These are phyloP conservation scores for Drosophila insularis DNA, from an alignment of 1,140 invertebrate genomes.

Conservation along the genomic window DNA sequence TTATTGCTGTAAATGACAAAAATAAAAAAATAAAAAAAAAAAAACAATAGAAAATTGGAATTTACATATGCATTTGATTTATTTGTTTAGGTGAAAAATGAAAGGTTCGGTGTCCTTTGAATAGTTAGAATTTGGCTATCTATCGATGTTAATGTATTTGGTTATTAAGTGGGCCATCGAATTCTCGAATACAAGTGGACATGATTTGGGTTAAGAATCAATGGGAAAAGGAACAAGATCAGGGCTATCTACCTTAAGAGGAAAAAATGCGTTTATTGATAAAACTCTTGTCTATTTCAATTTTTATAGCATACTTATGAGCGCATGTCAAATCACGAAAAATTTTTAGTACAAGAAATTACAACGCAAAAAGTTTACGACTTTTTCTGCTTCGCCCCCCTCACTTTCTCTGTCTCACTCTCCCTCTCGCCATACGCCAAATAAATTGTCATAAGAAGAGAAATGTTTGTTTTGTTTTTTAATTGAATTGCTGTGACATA, in stretches of 20 bases:
- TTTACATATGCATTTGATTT: slow-evolving; percentile 56
- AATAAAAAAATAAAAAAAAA: neutral
- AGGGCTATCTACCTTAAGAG: neutral
- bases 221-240: neutral
- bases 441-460: slow-evolving; percentile 3
- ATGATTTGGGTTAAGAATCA: slow-evolving; percentile 1
- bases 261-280: slow-evolving; percentile 15
- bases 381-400: neutral
- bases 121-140: neutral
- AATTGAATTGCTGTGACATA: slow-evolving; percentile 29
- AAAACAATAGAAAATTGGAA: slow-evolving; percentile 32
- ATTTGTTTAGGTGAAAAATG: slow-evolving; percentile 39
- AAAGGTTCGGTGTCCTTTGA: slow-evolving; percentile 9
- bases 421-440: neutral
- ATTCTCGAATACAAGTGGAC: neutral
- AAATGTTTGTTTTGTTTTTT: slow-evolving; percentile 19
- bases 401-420: neutral
- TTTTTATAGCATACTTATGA: slow-evolving; percentile 19
- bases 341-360: slow-evolving; percentile 2
- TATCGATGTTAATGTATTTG: neutral
- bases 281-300: slow-evolving; percentile 15
- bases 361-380: slow-evolving; percentile 18
- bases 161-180: neutral
- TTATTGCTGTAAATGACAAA: slow-evolving; percentile 77
- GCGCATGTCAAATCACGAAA: slow-evolving; percentile 8